These are phyloP conservation scores for Tokudaia tokunoshimensis DNA, from an alignment of 2,797 vertebrate genomes.

Conservation along the genomic window DNA sequence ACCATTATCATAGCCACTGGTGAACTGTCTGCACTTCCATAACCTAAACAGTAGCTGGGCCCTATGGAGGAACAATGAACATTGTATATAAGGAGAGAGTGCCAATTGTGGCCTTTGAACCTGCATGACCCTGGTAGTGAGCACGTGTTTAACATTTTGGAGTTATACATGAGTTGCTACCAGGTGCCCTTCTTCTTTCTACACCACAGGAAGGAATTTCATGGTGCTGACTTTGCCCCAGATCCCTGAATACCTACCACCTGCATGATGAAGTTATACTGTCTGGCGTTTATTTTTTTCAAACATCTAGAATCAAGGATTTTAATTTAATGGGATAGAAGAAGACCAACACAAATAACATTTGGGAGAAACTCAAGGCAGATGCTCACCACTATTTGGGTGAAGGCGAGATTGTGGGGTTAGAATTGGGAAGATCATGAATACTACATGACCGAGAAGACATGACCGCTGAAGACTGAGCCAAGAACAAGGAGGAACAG, in stretches of 20 bases:
- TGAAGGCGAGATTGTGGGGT: background rate
- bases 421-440: background rate
- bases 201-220: background rate
- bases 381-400: background rate
- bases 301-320: background rate
- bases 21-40: background rate
- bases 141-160: background rate
- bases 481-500: background rate
- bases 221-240: background rate
- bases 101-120: background rate
- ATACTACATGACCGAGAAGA: background rate
- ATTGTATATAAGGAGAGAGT: background rate
- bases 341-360: no score
- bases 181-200: background rate
- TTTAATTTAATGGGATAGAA: background rate
- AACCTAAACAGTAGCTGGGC: background rate
- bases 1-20: background rate
- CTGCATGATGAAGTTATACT: background rate
- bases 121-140: background rate
- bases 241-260: background rate
- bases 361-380: rapidly evolving
- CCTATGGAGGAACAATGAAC: background rate
- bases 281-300: background rate
- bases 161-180: background rate
- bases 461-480: rapidly evolving